Conservation (phyloP, 2,797 vertebrate species). For the Denticeps clupeoides region DNA sequence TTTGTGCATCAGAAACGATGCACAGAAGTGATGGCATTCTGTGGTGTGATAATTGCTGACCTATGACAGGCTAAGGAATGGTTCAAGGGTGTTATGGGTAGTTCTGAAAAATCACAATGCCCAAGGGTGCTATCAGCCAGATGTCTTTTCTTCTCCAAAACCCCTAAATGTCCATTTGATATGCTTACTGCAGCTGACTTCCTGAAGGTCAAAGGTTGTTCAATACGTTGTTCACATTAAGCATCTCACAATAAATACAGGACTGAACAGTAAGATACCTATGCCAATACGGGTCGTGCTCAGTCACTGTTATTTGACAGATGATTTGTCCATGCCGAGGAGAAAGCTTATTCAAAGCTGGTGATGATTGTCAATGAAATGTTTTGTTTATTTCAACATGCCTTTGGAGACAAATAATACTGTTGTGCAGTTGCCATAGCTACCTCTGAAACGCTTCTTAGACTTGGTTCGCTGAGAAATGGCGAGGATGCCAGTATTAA, state of each 20-base stretch:
- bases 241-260: not conserved
- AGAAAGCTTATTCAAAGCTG: no score
- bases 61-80: constrained; percentile 14
- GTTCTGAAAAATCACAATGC: constrained; percentile 32
- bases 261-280: no score
- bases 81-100: constrained; percentile 4
- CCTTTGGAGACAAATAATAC: no score
- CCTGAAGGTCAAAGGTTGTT: not conserved
- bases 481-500: no score
- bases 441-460: no score
- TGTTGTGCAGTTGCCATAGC: no score
- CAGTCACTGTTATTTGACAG: not conserved
- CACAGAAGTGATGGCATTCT: not conserved
- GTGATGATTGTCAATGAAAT: no score
- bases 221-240: not conserved
- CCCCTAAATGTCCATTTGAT: not conserved
- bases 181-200: not conserved
- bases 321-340: not conserved
- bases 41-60: constrained; percentile 13
- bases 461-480: no score
- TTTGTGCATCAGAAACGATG: not conserved
- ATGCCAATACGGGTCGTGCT: not conserved
- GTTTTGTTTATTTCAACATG: no score
- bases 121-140: constrained; percentile 44
- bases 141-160: constrained; percentile 20